A percentile compares a stretch with the other conserved stretches of the same genome.
Conservation (phyloP, 1,140 invertebrate species). For the Neuroterus valhalla region DNA sequence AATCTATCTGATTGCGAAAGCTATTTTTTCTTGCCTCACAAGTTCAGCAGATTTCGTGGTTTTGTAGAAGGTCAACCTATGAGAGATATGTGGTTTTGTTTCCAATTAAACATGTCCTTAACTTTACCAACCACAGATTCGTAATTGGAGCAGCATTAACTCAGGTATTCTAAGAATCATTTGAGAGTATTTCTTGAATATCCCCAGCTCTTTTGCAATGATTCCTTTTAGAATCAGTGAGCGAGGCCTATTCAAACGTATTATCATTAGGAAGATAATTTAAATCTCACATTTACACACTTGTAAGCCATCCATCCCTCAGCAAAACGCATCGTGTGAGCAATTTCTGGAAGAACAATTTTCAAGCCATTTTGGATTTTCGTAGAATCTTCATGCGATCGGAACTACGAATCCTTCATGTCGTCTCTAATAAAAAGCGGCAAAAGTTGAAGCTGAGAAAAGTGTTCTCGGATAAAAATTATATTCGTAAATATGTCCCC, state of each 20-base stretch:
- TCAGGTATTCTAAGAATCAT: neutral
- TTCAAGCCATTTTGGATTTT: neutral
- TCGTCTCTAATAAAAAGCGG: conserved; percentile 4
- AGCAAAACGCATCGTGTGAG: neutral
- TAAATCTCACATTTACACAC: neutral
- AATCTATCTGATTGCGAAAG: neutral
- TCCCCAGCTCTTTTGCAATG: neutral
- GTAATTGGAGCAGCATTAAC: neutral
- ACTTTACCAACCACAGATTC: neutral
- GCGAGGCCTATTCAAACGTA: neutral
- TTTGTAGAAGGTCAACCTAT: too few relatives aligned
- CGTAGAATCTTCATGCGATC: neutral
- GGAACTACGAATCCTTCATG: neutral
- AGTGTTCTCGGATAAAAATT: neutral
- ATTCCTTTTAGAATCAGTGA: conserved; percentile 3
- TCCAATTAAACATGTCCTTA: neutral
- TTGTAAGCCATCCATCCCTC: neutral
- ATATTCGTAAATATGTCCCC: neutral
- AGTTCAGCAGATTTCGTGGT: too few relatives aligned
- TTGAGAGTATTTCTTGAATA: neutral
- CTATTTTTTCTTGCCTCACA: too few relatives aligned
- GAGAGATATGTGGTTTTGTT: too few relatives aligned
- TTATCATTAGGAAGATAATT: conserved; percentile 5
- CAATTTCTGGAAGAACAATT: neutral
- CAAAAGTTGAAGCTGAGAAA: neutral